Percentiles rank a stretch among this genome's conserved stretches.
Evolutionary conservation across 1,140 invertebrate genomes (phyloP).

Genomic region (Adelges cooleyi): DNA sequence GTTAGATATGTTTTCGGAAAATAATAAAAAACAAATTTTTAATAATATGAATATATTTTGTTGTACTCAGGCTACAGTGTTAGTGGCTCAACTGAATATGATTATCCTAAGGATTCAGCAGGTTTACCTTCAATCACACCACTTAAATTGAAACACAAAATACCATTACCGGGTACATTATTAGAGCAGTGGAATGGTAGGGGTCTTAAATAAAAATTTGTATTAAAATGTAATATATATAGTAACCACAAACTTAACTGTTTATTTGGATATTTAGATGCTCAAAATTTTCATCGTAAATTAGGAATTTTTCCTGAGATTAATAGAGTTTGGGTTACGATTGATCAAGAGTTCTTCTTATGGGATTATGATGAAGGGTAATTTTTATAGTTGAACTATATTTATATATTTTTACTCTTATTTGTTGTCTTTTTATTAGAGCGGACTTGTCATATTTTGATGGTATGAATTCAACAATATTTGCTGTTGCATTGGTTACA

Average conservation of each 20-base stretch:
- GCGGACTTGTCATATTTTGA: slow-evolving; percentile 87
- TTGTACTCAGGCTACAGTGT: slow-evolving; percentile 42
- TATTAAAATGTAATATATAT: slow-evolving; percentile 22
- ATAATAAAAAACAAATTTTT: no score
- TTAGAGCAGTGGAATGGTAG: slow-evolving; percentile 86
- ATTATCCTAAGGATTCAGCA: slow-evolving; percentile 69
- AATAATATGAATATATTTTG: neutral
- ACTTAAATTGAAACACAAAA: slow-evolving; percentile 65
- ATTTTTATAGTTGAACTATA: neutral
- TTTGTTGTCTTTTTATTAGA: slow-evolving; percentile 43
- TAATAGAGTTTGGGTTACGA: slow-evolving; percentile 87
- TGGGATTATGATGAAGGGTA: slow-evolving; percentile 86
- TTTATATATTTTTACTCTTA: slow-evolving; percentile 4
- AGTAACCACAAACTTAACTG: no score
- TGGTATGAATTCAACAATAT: slow-evolving; percentile 78
- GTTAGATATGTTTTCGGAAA: no score
- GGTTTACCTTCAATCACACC: slow-evolving; percentile 59
- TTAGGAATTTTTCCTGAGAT: slow-evolving; percentile 96
- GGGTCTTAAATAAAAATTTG: neutral
- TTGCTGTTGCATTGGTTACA: slow-evolving; percentile 72
- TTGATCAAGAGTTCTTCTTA: slow-evolving; percentile 95
- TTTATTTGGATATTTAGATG: slow-evolving; percentile 46
- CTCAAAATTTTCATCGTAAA: slow-evolving; percentile 78
- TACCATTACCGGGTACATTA: slow-evolving; percentile 80
- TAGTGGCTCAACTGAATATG: slow-evolving; percentile 78